phyloP scores from a whole-genome alignment of 2,888 invertebrate species.

The Melanophora roralis region DNA sequence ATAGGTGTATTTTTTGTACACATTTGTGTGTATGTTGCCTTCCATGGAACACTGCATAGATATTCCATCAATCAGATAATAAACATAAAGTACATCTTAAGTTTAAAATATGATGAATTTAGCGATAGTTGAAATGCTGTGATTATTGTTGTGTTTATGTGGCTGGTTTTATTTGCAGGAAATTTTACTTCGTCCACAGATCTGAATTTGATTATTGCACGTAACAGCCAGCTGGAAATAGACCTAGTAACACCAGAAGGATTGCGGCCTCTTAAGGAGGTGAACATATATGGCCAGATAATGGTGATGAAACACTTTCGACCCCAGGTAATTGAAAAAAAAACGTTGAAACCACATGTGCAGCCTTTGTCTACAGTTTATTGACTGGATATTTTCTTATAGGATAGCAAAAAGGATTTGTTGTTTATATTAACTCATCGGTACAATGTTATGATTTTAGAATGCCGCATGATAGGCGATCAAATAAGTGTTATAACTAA shows the following conservation, averaged over 20 bases:
- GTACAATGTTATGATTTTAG: conserved; percentile 98
- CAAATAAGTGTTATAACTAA: conserved; percentile 94
- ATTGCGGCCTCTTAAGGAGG: conserved; percentile 94
- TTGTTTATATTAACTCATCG: conserved; percentile 95
- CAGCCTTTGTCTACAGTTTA: not conserved
- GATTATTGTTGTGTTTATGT: not conserved
- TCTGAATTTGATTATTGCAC: conserved; percentile 95
- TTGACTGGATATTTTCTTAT: conserved; percentile 65
- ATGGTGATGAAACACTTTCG: conserved; percentile 96
- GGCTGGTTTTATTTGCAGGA: conserved; percentile 79
- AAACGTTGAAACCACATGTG: conserved; percentile 70
- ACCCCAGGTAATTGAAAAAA: conserved; percentile 82
- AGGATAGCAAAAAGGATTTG: conserved; percentile 94
- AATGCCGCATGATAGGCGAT: conserved; percentile 88
- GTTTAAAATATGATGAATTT: too few species aligned
- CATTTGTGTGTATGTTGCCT: too few species aligned
- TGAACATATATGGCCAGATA: conserved; percentile 95
- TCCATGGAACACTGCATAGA: too few species aligned
- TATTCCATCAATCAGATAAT: too few species aligned
- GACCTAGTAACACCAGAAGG: conserved; percentile 98
- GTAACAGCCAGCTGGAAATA: conserved; percentile 95
- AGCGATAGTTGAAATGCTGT: too few species aligned
- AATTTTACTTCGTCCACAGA: conserved; percentile 97
- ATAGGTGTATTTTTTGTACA: conserved; percentile 4
- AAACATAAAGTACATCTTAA: too few species aligned